Base-by-base conservation (phyloP, 2,113 vertebrate species). In the Xenopus borealis region DNA sequence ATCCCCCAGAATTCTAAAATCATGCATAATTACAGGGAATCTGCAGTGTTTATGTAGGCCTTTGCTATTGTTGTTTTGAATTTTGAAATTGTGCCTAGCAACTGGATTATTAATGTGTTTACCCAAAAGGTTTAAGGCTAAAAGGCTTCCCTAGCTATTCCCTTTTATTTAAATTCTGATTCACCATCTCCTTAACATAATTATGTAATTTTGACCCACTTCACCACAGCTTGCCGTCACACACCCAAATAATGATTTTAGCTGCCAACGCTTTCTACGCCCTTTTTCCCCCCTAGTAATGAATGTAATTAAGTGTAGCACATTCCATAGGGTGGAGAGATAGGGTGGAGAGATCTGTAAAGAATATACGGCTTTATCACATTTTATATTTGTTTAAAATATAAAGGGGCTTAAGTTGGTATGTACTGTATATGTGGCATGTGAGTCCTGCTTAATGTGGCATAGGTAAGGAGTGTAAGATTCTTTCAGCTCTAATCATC, bases 181-280 rank as follows among this genome's bases (percentile, higher is more conserved):
- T 90, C 88, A 89, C 85, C 78, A 82, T 86, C 33, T 40, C 33
- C 33, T 80, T 89, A 82, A 79, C 79, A 84, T 83, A 85, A 80
- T 85, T 82, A 84, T 83, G 71, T 79, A 82, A 83, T 78, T 83
- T 80, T 83, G 88, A 84, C 86, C 84, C 80, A 85, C 82, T 0
- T 0, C 80, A 78, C 80, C 80, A 85, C 82, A 84, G 82, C 71
- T 0, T 87, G 78, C 70, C 0, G 2, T 13, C 80, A 87, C 88
- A 85, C 90, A 82, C 89, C 87, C 80, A 83, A 85, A 84, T 90
- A 91, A 92, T 90, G 87, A 89, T 89, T 90, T 87, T 88, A 89
- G 87, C 84, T 81, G 84, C 81, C 81, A 80, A 80, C 78, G 72
- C 20, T 65, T 80, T 82, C 82, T 82, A 84, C 84, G 80, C 88